phyloP scores from a whole-genome alignment of 2,888 invertebrate species.

The Tricholauxania praeusta region DNA sequence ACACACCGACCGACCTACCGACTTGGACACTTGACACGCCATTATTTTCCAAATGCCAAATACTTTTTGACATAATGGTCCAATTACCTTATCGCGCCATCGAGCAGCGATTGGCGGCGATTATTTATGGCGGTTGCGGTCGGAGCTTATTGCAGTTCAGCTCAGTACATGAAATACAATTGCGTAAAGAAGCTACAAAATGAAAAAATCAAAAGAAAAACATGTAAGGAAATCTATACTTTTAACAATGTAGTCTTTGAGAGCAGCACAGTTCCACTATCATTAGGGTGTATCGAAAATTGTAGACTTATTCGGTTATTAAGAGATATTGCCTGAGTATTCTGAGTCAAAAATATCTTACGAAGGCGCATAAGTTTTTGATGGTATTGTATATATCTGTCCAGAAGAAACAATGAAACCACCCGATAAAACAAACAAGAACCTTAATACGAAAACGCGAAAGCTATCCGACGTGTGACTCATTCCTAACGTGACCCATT shows the following conservation, averaged over 20 bases:
- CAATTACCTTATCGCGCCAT: constrained; percentile 65
- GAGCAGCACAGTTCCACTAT: neutral
- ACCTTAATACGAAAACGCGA: no score
- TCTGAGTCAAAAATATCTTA: no score
- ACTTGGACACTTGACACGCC: constrained; percentile 60
- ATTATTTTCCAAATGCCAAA: constrained; percentile 65
- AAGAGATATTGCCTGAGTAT: no score
- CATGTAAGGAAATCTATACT: no score
- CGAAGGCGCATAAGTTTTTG: no score
- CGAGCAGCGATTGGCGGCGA: constrained; percentile 56
- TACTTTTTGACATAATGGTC: constrained; percentile 67
- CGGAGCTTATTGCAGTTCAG: neutral
- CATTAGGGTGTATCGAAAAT: no score
- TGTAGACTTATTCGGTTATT: no score
- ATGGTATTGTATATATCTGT: no score
- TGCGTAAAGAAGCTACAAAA: constrained; percentile 21
- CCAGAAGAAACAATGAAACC: no score
- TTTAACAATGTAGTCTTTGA: neutral
- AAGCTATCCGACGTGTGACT: no score
- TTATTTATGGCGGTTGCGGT: constrained; percentile 44
- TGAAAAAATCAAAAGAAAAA: constrained; percentile 41
- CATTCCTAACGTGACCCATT: no score
- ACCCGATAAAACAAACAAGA: no score
- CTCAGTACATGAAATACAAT: constrained; percentile 31
- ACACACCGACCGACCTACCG: constrained; percentile 50